Base-by-base conservation (phyloP, 2,888 invertebrate species). In the Drosophila fulvimacula region DNA sequence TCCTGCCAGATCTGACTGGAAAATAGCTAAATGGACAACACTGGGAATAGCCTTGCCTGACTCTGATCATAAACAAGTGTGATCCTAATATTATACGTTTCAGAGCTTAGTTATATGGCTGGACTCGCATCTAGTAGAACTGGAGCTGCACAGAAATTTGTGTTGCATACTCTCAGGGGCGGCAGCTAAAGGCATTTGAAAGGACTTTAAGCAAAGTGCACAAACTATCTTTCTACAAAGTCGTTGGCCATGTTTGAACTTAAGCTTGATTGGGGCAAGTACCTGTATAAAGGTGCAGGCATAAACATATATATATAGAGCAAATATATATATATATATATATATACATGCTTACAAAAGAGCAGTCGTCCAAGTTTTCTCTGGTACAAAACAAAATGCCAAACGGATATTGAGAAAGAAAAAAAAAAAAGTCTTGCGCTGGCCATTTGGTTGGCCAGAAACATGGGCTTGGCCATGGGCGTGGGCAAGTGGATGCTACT, bases 381-480 rank as follows among this genome's bases (percentile, higher is more conserved):
- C 56, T 56, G 24, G 56, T 9, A 13, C 46, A 39, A 71, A 76
- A 76, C 67, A 48, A 72, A 72, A 76, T 60, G 53, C 60, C 68
- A 53, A 68, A 55, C 76, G 76, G 72, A 68, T 72, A 76, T 76
- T 57, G 68, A 42, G 46, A 53, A 61, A 73, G 76, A 64, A 55
- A 62, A 68, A 53, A 61, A 73, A 75, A 64, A 55, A 62, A 68
- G 57, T 46, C 46, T 46, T 27, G 46, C 10, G 46, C 46, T 76
- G 59, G 52, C 57, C 72, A 72, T 68, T 76, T 75, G 72, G 58
- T 72, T 42, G 60, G 53, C 56, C 72, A 68, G 58, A 64, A 76
- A 42, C 24, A 24, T n/a, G 41, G 32, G n/a, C 46, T 44, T 27
- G 17, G 15, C 19, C 13, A n/a, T 9, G 39, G 19, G 46, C n/a